These are phyloP conservation scores for Tiliacea citrago DNA, from an alignment of 2,888 invertebrate species.

Conservation along the genomic window DNA sequence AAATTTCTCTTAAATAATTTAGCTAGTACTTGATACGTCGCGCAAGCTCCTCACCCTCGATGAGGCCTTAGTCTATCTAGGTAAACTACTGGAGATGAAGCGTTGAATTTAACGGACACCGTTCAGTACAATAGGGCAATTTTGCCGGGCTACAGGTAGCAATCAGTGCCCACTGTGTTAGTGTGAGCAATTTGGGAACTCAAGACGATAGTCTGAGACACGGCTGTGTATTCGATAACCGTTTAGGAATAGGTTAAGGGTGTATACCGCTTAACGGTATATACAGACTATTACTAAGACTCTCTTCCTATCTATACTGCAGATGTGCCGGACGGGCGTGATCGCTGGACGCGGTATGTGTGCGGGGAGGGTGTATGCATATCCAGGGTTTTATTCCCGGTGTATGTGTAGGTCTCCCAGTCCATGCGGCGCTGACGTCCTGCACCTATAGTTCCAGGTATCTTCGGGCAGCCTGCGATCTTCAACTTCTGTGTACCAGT, in stretches of 20 bases:
- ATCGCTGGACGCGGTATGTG: too few relatives aligned
- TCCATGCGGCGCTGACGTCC: too few relatives aligned
- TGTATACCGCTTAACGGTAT: not conserved
- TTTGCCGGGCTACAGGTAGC: constrained; percentile 43
- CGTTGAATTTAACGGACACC: constrained; percentile 44
- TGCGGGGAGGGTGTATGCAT: too few relatives aligned
- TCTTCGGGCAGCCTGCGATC: too few relatives aligned
- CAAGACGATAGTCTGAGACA: constrained; percentile 41
- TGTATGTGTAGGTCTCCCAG: too few relatives aligned
- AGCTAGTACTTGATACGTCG: not conserved
- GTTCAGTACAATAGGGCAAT: constrained; percentile 43
- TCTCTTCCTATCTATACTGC: not conserved
- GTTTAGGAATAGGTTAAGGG: constrained; percentile 19
- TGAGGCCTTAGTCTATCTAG: constrained; percentile 9
- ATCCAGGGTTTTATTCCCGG: too few relatives aligned
- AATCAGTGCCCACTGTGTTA: constrained; percentile 35
- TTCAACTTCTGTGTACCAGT: too few relatives aligned
- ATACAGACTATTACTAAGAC: not conserved
- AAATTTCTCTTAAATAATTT: too few relatives aligned
- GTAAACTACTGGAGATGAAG: constrained; percentile 22
- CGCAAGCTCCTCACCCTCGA: not conserved
- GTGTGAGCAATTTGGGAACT: constrained; percentile 36
- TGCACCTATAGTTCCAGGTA: too few relatives aligned
- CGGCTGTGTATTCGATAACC: constrained; percentile 46
- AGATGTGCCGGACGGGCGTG: too few relatives aligned